Evolutionary conservation across 2,888 invertebrate genomes (phyloP).

Genomic region (Chalcosyrphus nemorum): DNA sequence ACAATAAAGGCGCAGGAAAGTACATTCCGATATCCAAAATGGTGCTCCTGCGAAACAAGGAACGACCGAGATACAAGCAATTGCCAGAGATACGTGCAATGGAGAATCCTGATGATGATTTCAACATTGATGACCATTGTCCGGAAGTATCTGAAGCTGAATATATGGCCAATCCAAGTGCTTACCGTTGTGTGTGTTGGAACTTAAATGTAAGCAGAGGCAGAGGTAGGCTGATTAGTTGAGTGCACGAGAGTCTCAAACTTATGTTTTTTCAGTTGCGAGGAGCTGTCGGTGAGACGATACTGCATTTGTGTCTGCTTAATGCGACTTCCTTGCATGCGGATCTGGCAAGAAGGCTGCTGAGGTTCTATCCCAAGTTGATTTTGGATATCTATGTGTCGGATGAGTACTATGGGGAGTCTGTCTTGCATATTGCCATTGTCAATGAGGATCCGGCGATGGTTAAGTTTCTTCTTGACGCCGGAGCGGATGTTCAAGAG

Average conservation of each 20-base stretch:
- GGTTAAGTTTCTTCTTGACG: slow-evolving; percentile 96
- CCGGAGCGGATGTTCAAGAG: slow-evolving; percentile 95
- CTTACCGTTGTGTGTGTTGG: slow-evolving; percentile 95
- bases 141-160: slow-evolving; percentile 86
- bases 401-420: slow-evolving; percentile 99
- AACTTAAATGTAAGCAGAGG: slow-evolving; percentile 87
- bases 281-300: slow-evolving; percentile 98
- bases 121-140: slow-evolving; percentile 91
- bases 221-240: neutral
- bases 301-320: slow-evolving; percentile 95
- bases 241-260: neutral
- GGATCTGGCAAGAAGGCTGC: slow-evolving; percentile 94
- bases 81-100: slow-evolving; percentile 89
- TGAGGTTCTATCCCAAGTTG: slow-evolving; percentile 96
- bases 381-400: slow-evolving; percentile 98
- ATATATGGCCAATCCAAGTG: slow-evolving; percentile 86
- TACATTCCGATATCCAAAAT: slow-evolving; percentile 95
- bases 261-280: slow-evolving; percentile 84
- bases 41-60: slow-evolving; percentile 93
- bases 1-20: slow-evolving; percentile 95
- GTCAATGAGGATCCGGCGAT: slow-evolving; percentile 99
- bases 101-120: slow-evolving; percentile 93
- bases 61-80: slow-evolving; percentile 90
- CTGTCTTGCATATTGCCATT: slow-evolving; percentile 97
- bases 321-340: slow-evolving; percentile 95